Base-by-base conservation (phyloP, 1,140 invertebrate species). In the Berghia stephanieae region DNA sequence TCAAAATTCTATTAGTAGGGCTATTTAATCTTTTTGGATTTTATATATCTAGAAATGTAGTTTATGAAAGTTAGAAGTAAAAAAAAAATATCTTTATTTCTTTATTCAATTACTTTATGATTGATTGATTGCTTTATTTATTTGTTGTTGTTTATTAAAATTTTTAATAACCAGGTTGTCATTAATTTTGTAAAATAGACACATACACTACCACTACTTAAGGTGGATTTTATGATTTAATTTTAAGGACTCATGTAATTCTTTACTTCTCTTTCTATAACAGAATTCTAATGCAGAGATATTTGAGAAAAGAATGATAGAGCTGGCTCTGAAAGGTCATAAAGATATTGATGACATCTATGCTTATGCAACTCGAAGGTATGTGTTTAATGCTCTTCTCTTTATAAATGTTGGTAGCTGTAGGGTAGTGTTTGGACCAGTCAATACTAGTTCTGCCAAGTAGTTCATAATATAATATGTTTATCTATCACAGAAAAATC, bases 291-390 rank as follows among this genome's bases (percentile, higher is more conserved):
- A 60, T 55, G 72, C 72, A 1, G 80, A 82, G 60, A 79, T 78
- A 18, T 87, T 81, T 79, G 86, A 87, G 75, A 77, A 74, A 21
- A 24, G 82, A 43, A 80, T 85, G 78, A 82, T 87, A 40, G 57
- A 83, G 1, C 68, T 81, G 42, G 84, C 78, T 18, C 76, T 79
- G 13, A 38, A 76, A 52, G 80, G 82, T 18, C 75, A 83, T 24
- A 49, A 31, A 31, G 43, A 81, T 34, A 75, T 85, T 27, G 43
- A 60, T 3, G 49, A 79, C 13, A 80, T 73, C 34, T 85, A 82
- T 79, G 79, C 86, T 0, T 87, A 87, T 72, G 83, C 84, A 46
- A 81, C 84, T 16, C 81, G 85, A 75, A 85, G 84, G 84, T 87
- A 70, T 6, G 16, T 21, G 24, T 16, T 63, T 69, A 38, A 31